Conservation (phyloP, 2,888 invertebrate species). For the Druceiella hillmani region DNA sequence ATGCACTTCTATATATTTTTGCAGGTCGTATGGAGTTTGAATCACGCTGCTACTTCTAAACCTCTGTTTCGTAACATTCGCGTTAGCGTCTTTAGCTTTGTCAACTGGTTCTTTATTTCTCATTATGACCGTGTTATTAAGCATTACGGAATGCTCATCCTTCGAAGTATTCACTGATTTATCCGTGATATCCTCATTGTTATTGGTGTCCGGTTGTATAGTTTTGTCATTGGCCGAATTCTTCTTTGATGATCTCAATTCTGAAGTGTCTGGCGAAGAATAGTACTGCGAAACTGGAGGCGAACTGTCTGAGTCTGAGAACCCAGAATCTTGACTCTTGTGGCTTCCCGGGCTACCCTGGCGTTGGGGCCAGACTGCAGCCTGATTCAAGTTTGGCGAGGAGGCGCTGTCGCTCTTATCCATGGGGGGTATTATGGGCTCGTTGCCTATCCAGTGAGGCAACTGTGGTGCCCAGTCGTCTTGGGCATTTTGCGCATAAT, state of each 20-base stretch:
- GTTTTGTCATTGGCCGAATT: slow-evolving; percentile 42
- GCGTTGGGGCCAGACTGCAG: slow-evolving; percentile 44
- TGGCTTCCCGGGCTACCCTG: slow-evolving; percentile 58
- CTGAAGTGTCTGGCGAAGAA: slow-evolving; percentile 33
- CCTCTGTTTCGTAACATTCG: slow-evolving; percentile 35
- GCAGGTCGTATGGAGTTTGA: slow-evolving; percentile 48
- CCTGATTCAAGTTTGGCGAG: slow-evolving; percentile 33
- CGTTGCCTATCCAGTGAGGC: slow-evolving; percentile 48
- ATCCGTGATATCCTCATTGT: slow-evolving; percentile 44
- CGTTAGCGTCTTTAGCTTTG: slow-evolving; percentile 29
- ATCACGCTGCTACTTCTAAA: slow-evolving; percentile 47
- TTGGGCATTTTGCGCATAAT: slow-evolving; percentile 29
- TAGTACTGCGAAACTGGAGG: slow-evolving; percentile 48
- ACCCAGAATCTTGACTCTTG: slow-evolving; percentile 75
- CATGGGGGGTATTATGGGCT: slow-evolving; percentile 32
- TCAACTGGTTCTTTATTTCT: slow-evolving; percentile 35
- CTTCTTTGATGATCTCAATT: slow-evolving; percentile 29
- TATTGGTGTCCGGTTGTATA: slow-evolving; percentile 46
- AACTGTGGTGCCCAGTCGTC: slow-evolving; percentile 47
- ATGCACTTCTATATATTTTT: slow-evolving; percentile 47
- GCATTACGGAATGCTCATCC: slow-evolving; percentile 28
- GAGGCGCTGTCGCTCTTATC: slow-evolving; percentile 42
- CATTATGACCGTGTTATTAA: slow-evolving; percentile 23
- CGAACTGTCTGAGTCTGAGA: slow-evolving; percentile 71
- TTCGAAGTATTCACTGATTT: slow-evolving; percentile 43